These are phyloP conservation scores for Lycocerus yunnanus DNA, from an alignment of 2,888 invertebrate species.

Conservation along the genomic window DNA sequence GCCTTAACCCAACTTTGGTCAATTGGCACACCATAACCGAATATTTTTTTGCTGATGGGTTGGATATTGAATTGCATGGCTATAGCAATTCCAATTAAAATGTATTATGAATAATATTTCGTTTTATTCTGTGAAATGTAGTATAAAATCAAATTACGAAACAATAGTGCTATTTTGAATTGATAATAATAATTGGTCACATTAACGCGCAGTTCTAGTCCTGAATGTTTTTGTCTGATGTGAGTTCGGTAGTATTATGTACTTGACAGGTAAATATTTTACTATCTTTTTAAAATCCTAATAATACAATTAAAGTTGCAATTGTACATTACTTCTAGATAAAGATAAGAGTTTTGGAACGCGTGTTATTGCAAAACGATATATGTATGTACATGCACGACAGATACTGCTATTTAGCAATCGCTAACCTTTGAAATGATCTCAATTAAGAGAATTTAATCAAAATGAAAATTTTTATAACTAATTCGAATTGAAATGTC, in stretches of 20 bases:
- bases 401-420: slow-evolving; percentile 25
- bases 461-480: not conserved
- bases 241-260: not conserved
- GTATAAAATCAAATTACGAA: not conserved
- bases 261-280: not conserved
- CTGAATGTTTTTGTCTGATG: not conserved
- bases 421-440: slow-evolving; percentile 24
- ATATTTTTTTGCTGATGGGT: no score
- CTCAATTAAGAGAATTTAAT: slow-evolving; percentile 7
- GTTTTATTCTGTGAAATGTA: not conserved
- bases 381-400: not conserved
- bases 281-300: not conserved
- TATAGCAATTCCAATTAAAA: no score
- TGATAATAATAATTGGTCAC: not conserved
- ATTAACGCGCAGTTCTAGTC: not conserved
- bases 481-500: not conserved
- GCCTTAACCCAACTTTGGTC: no score
- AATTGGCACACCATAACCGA: no score
- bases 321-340: slow-evolving; percentile 19
- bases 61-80: no score
- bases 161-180: not conserved
- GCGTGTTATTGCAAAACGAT: slow-evolving; percentile 31
- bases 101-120: no score
- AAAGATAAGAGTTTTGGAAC: slow-evolving; percentile 25
- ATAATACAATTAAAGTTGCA: slow-evolving; percentile 14